Evolutionary conservation across 2,888 invertebrate genomes (phyloP).

Genomic region (Sarcophaga carnaria): DNA sequence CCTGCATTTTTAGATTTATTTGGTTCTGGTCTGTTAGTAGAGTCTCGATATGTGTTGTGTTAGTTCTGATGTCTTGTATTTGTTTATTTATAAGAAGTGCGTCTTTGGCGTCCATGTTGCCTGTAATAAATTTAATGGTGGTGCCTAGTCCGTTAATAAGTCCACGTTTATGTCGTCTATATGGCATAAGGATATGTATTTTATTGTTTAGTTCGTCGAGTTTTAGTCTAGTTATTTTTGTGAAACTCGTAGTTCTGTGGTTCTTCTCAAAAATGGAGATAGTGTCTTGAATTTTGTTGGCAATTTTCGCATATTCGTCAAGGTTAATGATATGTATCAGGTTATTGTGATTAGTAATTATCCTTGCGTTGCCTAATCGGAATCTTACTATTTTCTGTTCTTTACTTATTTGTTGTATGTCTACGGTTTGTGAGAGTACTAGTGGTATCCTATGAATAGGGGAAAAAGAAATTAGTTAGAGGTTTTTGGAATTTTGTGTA

Average conservation of each 20-base stretch:
- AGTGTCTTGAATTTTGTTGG: not conserved
- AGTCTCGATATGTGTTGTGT: conserved; percentile 20
- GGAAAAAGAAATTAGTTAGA: not conserved
- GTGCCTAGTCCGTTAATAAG: conserved; percentile 59
- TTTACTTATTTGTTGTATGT: not conserved
- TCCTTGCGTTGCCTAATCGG: conserved; percentile 15
- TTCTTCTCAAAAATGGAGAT: not conserved
- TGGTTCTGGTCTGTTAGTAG: conserved; percentile 23
- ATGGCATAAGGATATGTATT: conserved; percentile 29
- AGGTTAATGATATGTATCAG: conserved; percentile 20
- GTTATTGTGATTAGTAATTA: conserved; percentile 26
- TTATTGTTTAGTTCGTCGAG: conserved; percentile 44
- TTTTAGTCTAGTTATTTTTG: conserved; percentile 34
- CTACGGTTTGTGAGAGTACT: not conserved
- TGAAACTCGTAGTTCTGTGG: conserved; percentile 18
- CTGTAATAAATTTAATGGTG: conserved; percentile 61
- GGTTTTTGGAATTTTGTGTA: not conserved
- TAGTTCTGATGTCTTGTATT: conserved; percentile 14
- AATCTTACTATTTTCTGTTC: conserved; percentile 20
- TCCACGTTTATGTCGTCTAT: conserved; percentile 38
- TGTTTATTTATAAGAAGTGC: conserved; percentile 3
- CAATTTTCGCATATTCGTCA: not conserved
- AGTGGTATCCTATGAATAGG: conserved; percentile 4
- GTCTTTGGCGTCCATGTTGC: conserved; percentile 50
- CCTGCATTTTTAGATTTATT: not conserved